Conservation (phyloP, 2,888 invertebrate genomes). For the Ctenicera cuprea region DNA sequence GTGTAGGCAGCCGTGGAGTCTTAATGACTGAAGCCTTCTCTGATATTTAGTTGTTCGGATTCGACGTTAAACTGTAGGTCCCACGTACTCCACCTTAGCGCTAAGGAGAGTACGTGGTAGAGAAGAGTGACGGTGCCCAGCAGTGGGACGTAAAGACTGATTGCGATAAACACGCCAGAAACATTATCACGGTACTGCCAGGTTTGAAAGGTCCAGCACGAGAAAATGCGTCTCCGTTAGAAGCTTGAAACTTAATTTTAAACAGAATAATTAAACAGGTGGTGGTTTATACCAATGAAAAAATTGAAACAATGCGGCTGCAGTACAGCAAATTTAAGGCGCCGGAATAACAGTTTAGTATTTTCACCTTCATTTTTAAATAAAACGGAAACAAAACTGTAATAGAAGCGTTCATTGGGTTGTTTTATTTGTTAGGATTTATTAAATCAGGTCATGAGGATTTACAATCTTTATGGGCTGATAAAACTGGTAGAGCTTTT, state of each 20-base stretch:
- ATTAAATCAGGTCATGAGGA: conserved; percentile 57
- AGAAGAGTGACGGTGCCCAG: too few relatives aligned
- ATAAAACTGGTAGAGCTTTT: conserved; percentile 21
- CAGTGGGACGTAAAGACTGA: too few relatives aligned
- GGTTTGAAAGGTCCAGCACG: conserved; percentile 6
- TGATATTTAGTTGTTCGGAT: too few relatives aligned
- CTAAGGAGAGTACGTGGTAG: too few relatives aligned
- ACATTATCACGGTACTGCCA: conserved; percentile 1
- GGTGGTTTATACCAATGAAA: not conserved
- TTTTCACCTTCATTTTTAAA: conserved; percentile 1
- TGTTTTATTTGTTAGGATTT: conserved; percentile 53
- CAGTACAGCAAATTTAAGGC: conserved; percentile 18
- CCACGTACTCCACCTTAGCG: too few relatives aligned
- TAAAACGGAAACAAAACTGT: conserved; percentile 25
- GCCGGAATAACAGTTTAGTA: conserved; percentile 11
- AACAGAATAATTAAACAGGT: not conserved
- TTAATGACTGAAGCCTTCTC: too few relatives aligned
- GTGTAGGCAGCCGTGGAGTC: too few relatives aligned
- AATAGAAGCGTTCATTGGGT: conserved; percentile 54
- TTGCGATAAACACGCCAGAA: too few relatives aligned
- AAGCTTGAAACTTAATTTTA: conserved; percentile 1
- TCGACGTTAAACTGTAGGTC: too few relatives aligned
- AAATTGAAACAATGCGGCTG: not conserved
- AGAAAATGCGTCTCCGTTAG: conserved; percentile 2
- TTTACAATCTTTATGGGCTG: conserved; percentile 52